Evolutionary conservation across 2,888 invertebrate species (phyloP).

Genomic region (Dryocosmus kuriphilus): DNA sequence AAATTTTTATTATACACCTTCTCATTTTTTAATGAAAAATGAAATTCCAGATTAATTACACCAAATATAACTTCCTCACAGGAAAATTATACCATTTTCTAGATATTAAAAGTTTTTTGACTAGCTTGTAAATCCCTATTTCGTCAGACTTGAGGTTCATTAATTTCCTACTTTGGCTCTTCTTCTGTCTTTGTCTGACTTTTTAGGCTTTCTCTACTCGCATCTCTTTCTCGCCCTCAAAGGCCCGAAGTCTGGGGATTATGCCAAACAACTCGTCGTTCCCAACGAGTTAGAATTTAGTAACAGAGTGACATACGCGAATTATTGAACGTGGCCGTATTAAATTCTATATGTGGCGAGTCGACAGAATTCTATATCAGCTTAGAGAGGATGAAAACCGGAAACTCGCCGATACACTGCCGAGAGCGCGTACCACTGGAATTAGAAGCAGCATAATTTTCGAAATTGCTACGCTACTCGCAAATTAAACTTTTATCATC

Average conservation of each 20-base stretch:
- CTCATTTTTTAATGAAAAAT: no score
- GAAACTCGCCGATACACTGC: conserved; percentile 25
- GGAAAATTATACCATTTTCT: no score
- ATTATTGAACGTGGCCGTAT: conserved; percentile 71
- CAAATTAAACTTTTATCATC: conserved; percentile 1
- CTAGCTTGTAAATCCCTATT: no score
- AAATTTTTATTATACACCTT: no score
- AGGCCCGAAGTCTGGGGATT: conserved; percentile 54
- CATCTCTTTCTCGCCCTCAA: conserved; percentile 32
- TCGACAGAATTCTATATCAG: conserved; percentile 59
- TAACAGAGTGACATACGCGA: conserved; percentile 64
- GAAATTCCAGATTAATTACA: no score
- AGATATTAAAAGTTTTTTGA: no score
- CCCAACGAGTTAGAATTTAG: conserved; percentile 70
- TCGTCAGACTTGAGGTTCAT: neutral
- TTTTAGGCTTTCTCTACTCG: conserved; percentile 15
- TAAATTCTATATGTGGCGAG: conserved; percentile 64
- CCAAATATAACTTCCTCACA: no score
- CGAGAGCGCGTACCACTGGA: neutral
- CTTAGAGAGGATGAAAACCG: conserved; percentile 44
- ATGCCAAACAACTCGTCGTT: conserved; percentile 66
- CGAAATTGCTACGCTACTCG: conserved; percentile 20
- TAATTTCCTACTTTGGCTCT: neutral
- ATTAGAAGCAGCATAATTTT: conserved; percentile 39
- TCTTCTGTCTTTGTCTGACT: conserved; percentile 1